A percentile compares a stretch with the other conserved stretches of the same genome.
These are phyloP conservation scores for Drosophila lacteicornis DNA, from an alignment of 1,140 invertebrate species.

Conservation along the genomic window DNA sequence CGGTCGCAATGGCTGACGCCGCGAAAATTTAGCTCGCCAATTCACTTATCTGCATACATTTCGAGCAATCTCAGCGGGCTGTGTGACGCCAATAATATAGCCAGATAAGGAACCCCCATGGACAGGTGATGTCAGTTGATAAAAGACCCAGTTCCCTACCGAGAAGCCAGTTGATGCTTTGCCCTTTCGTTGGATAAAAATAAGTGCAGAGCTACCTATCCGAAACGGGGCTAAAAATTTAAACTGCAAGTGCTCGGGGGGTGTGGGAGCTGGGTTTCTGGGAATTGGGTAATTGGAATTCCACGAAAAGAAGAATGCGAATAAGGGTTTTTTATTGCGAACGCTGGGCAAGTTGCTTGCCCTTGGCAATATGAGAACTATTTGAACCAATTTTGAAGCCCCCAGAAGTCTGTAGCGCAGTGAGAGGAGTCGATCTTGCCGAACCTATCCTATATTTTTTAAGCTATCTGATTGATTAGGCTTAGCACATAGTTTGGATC, in stretches of 20 bases:
- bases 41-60: slow-evolving; percentile 44
- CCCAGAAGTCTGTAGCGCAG: not conserved
- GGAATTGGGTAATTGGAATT: slow-evolving; percentile 21
- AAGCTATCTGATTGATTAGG: no score
- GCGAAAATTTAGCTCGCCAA: slow-evolving; percentile 19
- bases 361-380: no score
- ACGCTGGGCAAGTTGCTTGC: not conserved
- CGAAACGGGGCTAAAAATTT: slow-evolving; percentile 8
- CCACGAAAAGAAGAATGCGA: not conserved
- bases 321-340: not conserved
- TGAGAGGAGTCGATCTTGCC: no score
- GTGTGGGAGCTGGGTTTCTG: not conserved
- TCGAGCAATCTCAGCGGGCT: slow-evolving; percentile 21
- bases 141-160: slow-evolving; percentile 43
- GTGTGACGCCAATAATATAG: slow-evolving; percentile 24
- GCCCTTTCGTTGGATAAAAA: slow-evolving; percentile 33
- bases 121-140: slow-evolving; percentile 57
- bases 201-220: slow-evolving; percentile 7
- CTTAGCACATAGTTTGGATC: no score
- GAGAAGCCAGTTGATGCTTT: slow-evolving; percentile 38
- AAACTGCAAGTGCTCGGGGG: not conserved
- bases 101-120: slow-evolving; percentile 28
- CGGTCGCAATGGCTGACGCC: slow-evolving; percentile 29
- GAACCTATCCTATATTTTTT: no score
- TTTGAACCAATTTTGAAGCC: no score